These are phyloP conservation scores for Epinotia ramella DNA, from an alignment of 2,888 invertebrate genomes.

Conservation along the genomic window DNA sequence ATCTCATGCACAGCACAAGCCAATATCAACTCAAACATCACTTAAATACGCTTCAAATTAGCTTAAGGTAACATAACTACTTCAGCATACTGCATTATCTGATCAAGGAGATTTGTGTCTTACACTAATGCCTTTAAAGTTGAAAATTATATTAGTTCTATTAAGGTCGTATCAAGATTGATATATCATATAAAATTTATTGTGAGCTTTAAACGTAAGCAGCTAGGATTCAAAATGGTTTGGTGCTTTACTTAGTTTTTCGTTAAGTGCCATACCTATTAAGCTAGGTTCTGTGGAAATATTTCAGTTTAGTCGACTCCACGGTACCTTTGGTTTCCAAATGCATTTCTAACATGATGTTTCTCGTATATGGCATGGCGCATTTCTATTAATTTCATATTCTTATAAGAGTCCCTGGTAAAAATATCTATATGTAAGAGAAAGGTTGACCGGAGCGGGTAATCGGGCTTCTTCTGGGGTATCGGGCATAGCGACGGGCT, in stretches of 20 bases:
- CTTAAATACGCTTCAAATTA: neutral
- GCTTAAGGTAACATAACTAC: conserved; percentile 3
- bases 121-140: neutral
- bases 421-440: too few species aligned
- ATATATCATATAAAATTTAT: conserved; percentile 6
- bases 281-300: neutral
- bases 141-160: neutral
- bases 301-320: neutral
- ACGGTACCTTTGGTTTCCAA: neutral
- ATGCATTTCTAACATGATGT: too few species aligned
- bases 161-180: conserved; percentile 6
- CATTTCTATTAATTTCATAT: too few species aligned
- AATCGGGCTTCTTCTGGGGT: too few species aligned
- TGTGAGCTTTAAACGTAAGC: neutral
- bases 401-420: too few species aligned
- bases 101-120: neutral
- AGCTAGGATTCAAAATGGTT: neutral
- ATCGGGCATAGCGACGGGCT: too few species aligned
- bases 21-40: neutral
- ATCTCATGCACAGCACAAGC: conserved; percentile 11
- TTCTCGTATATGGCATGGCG: too few species aligned
- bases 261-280: neutral
- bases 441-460: too few species aligned
- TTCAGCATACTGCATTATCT: neutral
- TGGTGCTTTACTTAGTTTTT: neutral